phyloP scores from a whole-genome alignment of 1,140 invertebrate species.

The Drosophila novamexicana region DNA sequence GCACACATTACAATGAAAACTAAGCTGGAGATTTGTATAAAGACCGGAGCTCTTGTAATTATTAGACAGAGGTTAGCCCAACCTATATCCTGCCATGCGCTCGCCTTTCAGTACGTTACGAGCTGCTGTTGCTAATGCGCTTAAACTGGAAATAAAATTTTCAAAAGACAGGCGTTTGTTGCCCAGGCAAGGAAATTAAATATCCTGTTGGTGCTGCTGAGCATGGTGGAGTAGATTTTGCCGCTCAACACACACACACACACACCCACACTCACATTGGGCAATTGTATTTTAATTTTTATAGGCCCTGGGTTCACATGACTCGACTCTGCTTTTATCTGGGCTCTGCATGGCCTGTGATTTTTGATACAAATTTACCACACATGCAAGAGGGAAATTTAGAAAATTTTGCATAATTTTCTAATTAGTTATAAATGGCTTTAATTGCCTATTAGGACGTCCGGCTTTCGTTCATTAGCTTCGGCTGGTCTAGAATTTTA shows the following conservation, averaged over 20 bases:
- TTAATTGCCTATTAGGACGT: conserved; percentile 53
- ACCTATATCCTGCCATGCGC: conserved; percentile 2
- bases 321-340: conserved; percentile 32
- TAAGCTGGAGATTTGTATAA: conserved; percentile 33
- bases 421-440: conserved; percentile 66
- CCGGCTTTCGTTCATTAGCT: conserved; percentile 37
- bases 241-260: conserved; percentile 19
- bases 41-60: conserved; percentile 49
- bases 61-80: conserved; percentile 24
- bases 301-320: conserved; percentile 19
- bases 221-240: not conserved
- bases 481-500: conserved; percentile 42
- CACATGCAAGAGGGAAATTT: conserved; percentile 22
- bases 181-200: conserved; percentile 62
- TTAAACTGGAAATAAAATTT: conserved; percentile 43
- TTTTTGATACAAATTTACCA: conserved; percentile 23
- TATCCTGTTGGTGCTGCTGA: conserved; percentile 50
- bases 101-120: not conserved
- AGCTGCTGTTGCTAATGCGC: conserved; percentile 33
- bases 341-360: conserved; percentile 18
- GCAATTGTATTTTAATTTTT: conserved; percentile 30
- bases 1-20: conserved; percentile 39
- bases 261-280: conserved; percentile 14
- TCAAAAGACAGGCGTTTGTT: conserved; percentile 36
- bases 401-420: conserved; percentile 70